Percentiles rank a stretch among this genome's conserved stretches.
phyloP scores from a whole-genome alignment of 2,888 invertebrate genomes.

The Exephanes ischioxanthus region DNA sequence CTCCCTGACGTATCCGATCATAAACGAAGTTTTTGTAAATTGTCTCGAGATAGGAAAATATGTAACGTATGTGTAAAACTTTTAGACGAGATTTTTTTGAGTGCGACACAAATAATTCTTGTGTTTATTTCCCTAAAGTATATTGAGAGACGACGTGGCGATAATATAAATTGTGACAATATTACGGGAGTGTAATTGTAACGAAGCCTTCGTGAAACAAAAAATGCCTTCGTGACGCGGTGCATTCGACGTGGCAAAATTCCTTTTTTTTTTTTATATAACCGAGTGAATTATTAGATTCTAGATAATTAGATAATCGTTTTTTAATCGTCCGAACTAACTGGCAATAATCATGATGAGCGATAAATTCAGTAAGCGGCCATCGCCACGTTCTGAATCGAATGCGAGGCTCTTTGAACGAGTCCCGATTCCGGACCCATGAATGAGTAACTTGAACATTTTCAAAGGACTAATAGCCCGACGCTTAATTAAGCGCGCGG shows the following conservation, averaged over 20 bases:
- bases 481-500: slow-evolving; percentile 21
- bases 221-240: slow-evolving; percentile 80
- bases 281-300: slow-evolving; percentile 43
- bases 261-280: slow-evolving; percentile 39
- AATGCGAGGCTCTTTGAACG: slow-evolving; percentile 9
- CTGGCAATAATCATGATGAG: not conserved
- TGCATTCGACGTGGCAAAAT: slow-evolving; percentile 78
- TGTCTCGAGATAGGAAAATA: slow-evolving; percentile 31
- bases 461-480: slow-evolving; percentile 37
- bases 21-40: slow-evolving; percentile 33
- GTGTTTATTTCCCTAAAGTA: slow-evolving; percentile 27
- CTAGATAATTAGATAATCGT: slow-evolving; percentile 42
- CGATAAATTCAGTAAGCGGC: not conserved
- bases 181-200: slow-evolving; percentile 74
- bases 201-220: slow-evolving; percentile 81
- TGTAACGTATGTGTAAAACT: slow-evolving; percentile 7
- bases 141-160: slow-evolving; percentile 35
- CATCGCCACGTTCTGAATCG: not conserved
- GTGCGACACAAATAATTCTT: slow-evolving; percentile 36
- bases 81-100: slow-evolving; percentile 34
- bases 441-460: slow-evolving; percentile 1
- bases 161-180: slow-evolving; percentile 78
- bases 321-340: not conserved
- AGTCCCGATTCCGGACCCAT: not conserved
- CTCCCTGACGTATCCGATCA: slow-evolving; percentile 40